Conservation (phyloP, 2,888 invertebrate genomes). For the Seira ritae region DNA sequence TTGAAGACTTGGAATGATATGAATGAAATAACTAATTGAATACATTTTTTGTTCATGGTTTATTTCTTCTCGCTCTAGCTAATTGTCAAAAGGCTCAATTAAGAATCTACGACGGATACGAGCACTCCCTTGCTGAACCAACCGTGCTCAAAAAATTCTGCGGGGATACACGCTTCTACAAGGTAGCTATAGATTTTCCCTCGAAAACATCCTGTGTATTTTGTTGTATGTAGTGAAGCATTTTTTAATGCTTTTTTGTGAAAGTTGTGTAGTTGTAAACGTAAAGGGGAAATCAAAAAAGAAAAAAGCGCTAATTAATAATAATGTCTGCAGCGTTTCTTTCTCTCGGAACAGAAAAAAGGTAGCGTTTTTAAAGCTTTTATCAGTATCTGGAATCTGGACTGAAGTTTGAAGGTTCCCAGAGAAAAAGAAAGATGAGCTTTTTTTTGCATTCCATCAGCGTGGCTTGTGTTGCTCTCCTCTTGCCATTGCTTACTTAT, state of each 20-base stretch:
- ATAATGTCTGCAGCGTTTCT: neutral
- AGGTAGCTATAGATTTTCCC: constrained; percentile 66
- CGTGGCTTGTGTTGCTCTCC: neutral
- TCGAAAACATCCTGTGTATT: too few species aligned
- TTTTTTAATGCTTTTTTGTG: neutral
- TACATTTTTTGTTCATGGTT: constrained; percentile 1
- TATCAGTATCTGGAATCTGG: too few species aligned
- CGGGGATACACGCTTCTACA: constrained; percentile 76
- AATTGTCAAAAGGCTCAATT: constrained; percentile 76
- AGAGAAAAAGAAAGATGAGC: neutral
- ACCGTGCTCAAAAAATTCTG: constrained; percentile 75
- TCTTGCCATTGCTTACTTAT: neutral
- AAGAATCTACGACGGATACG: constrained; percentile 76
- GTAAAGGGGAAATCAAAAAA: neutral
- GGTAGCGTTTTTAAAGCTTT: too few species aligned
- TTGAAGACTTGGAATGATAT: too few species aligned
- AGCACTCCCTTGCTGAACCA: constrained; percentile 70
- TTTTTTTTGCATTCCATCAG: neutral
- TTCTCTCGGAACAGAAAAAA: too few species aligned
- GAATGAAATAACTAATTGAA: too few species aligned
- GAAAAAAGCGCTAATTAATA: constrained; percentile 10
- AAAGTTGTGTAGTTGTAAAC: neutral
- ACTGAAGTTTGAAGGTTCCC: neutral
- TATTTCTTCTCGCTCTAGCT: constrained; percentile 69
- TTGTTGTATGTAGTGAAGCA: neutral